Conservation (phyloP, 2,888 invertebrate species). For the Drosophila pegasa region DNA sequence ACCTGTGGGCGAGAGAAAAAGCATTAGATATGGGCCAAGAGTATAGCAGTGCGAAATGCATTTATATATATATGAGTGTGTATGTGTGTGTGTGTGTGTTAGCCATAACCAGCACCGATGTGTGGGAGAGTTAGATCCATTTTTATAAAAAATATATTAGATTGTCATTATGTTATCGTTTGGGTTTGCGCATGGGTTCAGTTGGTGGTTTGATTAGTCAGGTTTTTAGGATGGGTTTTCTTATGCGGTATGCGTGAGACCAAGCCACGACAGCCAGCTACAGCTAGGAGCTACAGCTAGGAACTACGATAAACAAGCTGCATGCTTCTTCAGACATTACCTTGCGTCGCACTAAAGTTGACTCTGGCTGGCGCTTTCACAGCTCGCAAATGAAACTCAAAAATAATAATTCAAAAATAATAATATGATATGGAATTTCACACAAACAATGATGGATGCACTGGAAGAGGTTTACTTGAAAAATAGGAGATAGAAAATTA, state of each 20-base stretch:
- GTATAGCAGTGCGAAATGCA: background rate
- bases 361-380: constrained; percentile 10
- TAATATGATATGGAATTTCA: background rate
- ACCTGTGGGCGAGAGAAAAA: constrained; percentile 69
- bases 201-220: constrained; percentile 7
- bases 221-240: background rate
- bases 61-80: background rate
- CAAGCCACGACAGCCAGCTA: constrained; percentile 15
- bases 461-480: background rate
- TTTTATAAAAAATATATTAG: constrained; percentile 1
- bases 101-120: constrained; percentile 51
- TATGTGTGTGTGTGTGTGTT: constrained; percentile 23
- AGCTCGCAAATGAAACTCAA: constrained; percentile 34
- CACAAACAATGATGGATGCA: background rate
- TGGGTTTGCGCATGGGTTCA: background rate
- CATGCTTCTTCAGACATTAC: constrained; percentile 46
- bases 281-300: constrained; percentile 18
- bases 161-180: background rate
- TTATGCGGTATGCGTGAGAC: background rate
- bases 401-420: background rate
- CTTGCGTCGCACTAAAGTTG: constrained; percentile 22
- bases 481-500: background rate
- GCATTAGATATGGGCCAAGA: background rate
- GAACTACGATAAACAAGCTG: constrained; percentile 16
- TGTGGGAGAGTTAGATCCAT: constrained; percentile 11